Evolutionary conservation across 2,113 vertebrate genomes (phyloP), one percentile per base, ranked within the genome.

Genomic region (Paratilapia polleni): DNA sequence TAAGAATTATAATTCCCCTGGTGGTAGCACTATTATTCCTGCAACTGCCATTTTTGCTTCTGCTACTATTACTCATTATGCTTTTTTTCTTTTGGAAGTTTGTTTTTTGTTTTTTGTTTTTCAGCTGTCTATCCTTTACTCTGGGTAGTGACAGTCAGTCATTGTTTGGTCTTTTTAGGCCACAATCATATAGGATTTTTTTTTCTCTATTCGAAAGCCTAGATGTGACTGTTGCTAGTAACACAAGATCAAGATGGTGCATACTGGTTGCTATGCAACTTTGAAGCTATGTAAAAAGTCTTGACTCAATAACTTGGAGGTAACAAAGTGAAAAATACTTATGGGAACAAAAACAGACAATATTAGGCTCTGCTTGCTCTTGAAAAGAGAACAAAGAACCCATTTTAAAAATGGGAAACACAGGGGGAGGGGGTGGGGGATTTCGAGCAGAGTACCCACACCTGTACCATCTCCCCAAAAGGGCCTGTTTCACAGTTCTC

Each of bases 201-300:
- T 77, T 68, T 19, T 26, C 13, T 31, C 43, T 78, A 63, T 60
- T 68, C 59, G 70, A 60, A 81, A 84, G 77, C 81, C 83, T 63
- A 62, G 38, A 80, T 80, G 66, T 74, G 80, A 86, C 74, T 75
- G 73, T 82, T 87, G 90, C 85, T 85, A 82, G 89, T 85, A 86
- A 90, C 88, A 90, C 87, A 89, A 90, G 87, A 88, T 91, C 81
- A 89, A 90, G 88, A 92, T 68, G 83, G 86, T 88, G 86, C 87
- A 85, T 88, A 93, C 90, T 94, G 88, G 91, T 94, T 94, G 92
- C 90, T 94, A 94, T 93, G 93, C 93, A 92, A 94, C 92, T 83
- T 82, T 38, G 88, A 88, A 60, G 83, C 86, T 90, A 91, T 90
- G 79, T 81, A 81, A 84, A 78, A 84, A 83, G 54, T 83, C 78